Percentiles rank a stretch among this genome's conserved stretches.
Conservation (phyloP, 2,888 invertebrate species). For the Drosophila pegasa region DNA sequence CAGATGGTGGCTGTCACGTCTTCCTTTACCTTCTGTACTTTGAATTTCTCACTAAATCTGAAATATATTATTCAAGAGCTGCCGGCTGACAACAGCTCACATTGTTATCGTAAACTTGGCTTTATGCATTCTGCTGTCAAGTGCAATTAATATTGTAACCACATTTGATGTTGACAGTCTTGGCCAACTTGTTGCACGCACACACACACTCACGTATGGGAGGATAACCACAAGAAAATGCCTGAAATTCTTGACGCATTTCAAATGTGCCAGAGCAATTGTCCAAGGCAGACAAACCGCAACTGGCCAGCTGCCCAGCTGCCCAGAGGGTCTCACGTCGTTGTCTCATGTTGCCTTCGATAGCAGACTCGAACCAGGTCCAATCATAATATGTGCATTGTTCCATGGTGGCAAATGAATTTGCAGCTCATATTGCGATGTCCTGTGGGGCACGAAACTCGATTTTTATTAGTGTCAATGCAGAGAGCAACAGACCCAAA, state of each 20-base stretch:
- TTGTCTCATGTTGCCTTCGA: slow-evolving; percentile 26
- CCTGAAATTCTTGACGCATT: slow-evolving; percentile 31
- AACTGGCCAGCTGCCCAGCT: slow-evolving; percentile 37
- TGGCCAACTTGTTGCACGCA: slow-evolving; percentile 41
- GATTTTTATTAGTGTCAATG: slow-evolving; percentile 63
- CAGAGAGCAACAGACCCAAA: slow-evolving; percentile 41
- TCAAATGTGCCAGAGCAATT: slow-evolving; percentile 23
- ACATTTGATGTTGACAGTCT: slow-evolving; percentile 37
- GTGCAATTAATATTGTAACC: slow-evolving; percentile 36
- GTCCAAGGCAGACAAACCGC: slow-evolving; percentile 17
- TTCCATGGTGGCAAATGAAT: slow-evolving; percentile 48
- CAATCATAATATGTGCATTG: slow-evolving; percentile 34
- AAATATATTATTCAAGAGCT: background rate
- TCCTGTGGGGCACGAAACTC: slow-evolving; percentile 42
- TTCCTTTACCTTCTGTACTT: background rate
- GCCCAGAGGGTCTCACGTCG: slow-evolving; percentile 6
- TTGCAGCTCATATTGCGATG: slow-evolving; percentile 52
- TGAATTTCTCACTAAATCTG: background rate
- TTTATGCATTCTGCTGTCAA: slow-evolving; percentile 2
- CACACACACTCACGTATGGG: slow-evolving; percentile 8
- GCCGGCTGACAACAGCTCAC: background rate
- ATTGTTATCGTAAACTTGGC: background rate
- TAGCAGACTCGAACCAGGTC: background rate
- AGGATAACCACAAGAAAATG: slow-evolving; percentile 16
- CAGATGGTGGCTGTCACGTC: background rate